Conservation (phyloP, 2,888 invertebrate species). For the Myopa testacea region DNA sequence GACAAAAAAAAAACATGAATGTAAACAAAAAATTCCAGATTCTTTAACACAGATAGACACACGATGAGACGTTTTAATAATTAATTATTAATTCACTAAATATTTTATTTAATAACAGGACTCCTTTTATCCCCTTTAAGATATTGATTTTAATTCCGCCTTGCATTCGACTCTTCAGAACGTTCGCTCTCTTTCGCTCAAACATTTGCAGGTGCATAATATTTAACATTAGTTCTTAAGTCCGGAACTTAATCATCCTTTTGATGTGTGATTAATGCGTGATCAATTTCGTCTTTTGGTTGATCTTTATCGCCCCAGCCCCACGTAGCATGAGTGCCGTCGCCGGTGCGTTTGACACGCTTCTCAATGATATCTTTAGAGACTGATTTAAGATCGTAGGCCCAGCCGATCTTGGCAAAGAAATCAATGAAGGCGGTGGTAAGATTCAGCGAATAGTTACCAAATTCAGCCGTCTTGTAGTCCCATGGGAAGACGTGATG, state of each 20-base stretch:
- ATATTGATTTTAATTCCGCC: neutral
- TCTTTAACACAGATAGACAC: constrained; percentile 61
- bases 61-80: constrained; percentile 28
- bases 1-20: too few species aligned
- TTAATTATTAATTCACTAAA: constrained; percentile 19
- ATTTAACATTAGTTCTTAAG: neutral
- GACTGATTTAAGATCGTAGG: constrained; percentile 87
- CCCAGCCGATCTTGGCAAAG: constrained; percentile 86
- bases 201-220: neutral
- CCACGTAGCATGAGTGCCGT: constrained; percentile 81
- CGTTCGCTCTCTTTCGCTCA: neutral
- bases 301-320: constrained; percentile 84
- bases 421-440: constrained; percentile 84
- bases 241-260: constrained; percentile 70
- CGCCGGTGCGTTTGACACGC: constrained; percentile 80
- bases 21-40: constrained; percentile 56
- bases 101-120: neutral
- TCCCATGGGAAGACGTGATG: constrained; percentile 89
- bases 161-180: neutral
- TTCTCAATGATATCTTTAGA: constrained; percentile 77
- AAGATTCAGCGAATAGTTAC: constrained; percentile 78
- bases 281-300: constrained; percentile 70
- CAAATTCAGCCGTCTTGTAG: constrained; percentile 85
- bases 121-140: constrained; percentile 12
- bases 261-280: constrained; percentile 72